Evolutionary conservation across 1,140 invertebrate species (phyloP).

Genomic region (Drosophila lacertosa): DNA sequence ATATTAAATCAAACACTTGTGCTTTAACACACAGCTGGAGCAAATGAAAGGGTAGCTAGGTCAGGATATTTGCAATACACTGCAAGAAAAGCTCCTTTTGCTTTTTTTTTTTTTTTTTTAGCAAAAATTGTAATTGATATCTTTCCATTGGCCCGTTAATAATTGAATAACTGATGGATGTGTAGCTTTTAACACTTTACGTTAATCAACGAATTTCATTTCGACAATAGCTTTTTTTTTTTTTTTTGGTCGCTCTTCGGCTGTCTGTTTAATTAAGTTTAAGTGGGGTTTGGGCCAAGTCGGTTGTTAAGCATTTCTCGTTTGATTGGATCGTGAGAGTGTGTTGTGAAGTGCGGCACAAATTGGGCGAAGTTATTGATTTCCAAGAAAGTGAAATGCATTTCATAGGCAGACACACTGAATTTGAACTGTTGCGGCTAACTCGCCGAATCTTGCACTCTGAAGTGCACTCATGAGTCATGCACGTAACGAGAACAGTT

Average conservation of each 20-base stretch:
- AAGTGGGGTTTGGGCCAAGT: constrained; percentile 25
- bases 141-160: too few species aligned
- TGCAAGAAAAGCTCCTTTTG: not conserved
- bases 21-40: constrained; percentile 6
- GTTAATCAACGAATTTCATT: constrained; percentile 29
- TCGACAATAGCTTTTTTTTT: constrained; percentile 40
- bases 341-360: constrained; percentile 34
- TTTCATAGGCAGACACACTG: constrained; percentile 20
- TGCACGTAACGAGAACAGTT: constrained; percentile 67
- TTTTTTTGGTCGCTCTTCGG: constrained; percentile 9
- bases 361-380: constrained; percentile 62
- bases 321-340: constrained; percentile 53
- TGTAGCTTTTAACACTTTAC: constrained; percentile 14
- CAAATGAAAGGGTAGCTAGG: not conserved
- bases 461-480: constrained; percentile 25
- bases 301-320: constrained; percentile 12
- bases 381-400: constrained; percentile 77
- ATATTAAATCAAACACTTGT: constrained; percentile 5
- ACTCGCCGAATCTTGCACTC: constrained; percentile 13
- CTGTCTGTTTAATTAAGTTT: constrained; percentile 57
- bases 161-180: too few species aligned
- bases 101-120: too few species aligned
- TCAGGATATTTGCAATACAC: not conserved
- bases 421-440: constrained; percentile 9
- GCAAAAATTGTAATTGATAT: too few species aligned